phyloP scores from a whole-genome alignment of 2,113 vertebrate genomes.

The Osmerus mordax region DNA sequence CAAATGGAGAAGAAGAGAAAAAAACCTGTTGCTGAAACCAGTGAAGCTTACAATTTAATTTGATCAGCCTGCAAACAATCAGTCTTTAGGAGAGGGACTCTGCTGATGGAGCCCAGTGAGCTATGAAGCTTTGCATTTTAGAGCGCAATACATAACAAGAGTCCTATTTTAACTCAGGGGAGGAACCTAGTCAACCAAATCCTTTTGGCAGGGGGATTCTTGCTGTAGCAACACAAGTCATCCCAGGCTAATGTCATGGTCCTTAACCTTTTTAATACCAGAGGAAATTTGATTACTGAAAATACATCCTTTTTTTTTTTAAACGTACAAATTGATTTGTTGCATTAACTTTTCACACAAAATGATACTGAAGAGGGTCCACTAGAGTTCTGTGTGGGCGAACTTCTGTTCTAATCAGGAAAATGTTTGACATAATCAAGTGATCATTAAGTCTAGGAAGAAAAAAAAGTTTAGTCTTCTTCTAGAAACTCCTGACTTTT shows the following conservation, averaged over 20 bases:
- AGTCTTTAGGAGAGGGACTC: slow-evolving; percentile 86
- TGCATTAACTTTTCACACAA: no score
- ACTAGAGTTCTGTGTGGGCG: no score
- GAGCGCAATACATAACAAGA: slow-evolving; percentile 74
- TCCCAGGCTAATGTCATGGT: slow-evolving; percentile 54
- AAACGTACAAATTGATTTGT: slow-evolving; percentile 31
- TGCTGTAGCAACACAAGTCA: slow-evolving; percentile 35
- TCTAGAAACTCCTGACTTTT: no score
- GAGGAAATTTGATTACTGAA: slow-evolving; percentile 19
- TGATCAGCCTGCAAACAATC: slow-evolving; percentile 91
- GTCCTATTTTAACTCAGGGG: slow-evolving; percentile 72
- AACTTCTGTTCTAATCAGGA: not conserved
- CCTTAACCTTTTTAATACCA: slow-evolving; percentile 53
- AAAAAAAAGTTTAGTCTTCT: slow-evolving; percentile 6
- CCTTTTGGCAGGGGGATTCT: slow-evolving; percentile 56
- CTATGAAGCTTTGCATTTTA: slow-evolving; percentile 79
- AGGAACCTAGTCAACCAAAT: slow-evolving; percentile 73
- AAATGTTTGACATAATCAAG: not conserved
- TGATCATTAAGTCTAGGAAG: not conserved
- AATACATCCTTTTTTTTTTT: slow-evolving; percentile 35
- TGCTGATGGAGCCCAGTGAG: slow-evolving; percentile 82
- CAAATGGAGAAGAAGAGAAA: slow-evolving; percentile 68
- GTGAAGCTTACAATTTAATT: slow-evolving; percentile 93
- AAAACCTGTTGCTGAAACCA: slow-evolving; percentile 91
- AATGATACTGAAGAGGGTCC: not conserved